These are phyloP conservation scores for Botia almorhae DNA, from an alignment of 2,797 vertebrate genomes.

Conservation along the genomic window DNA sequence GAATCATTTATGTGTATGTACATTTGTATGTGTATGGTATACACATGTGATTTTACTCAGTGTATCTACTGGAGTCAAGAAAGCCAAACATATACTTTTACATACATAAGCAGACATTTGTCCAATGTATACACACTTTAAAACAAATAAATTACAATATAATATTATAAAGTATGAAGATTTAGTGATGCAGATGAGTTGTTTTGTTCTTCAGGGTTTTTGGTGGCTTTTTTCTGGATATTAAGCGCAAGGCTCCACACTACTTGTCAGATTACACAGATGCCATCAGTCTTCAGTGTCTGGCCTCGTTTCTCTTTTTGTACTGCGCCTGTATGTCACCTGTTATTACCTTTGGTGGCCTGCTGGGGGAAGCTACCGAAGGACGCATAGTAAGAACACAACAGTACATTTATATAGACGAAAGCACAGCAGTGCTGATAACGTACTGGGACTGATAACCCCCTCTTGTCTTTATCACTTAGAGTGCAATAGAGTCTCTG, in stretches of 20 bases:
- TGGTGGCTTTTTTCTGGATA: slow-evolving; percentile 90
- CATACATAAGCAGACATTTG: background rate
- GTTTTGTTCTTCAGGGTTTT: slow-evolving; percentile 80
- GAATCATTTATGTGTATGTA: background rate
- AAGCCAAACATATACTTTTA: too few species aligned
- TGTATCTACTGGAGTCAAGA: too few species aligned
- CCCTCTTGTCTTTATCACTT: slow-evolving; percentile 55
- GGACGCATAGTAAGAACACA: slow-evolving; percentile 90
- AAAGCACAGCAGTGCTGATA: background rate
- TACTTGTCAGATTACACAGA: slow-evolving; percentile 97
- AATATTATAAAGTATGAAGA: background rate
- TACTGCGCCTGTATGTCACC: slow-evolving; percentile 99
- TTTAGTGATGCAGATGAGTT: background rate
- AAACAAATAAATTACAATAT: background rate
- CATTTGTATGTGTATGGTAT: background rate
- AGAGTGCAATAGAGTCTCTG: slow-evolving; percentile 99
- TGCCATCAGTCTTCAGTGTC: slow-evolving; percentile 94
- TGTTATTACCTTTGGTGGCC: slow-evolving; percentile 98
- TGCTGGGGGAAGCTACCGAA: slow-evolving; percentile 97
- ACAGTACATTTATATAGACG: background rate
- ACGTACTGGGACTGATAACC: background rate
- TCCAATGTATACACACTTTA: background rate
- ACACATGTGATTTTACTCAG: too few species aligned
- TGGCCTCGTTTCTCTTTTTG: slow-evolving; percentile 98
- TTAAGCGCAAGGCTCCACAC: slow-evolving; percentile 95